Conservation (phyloP, 2,797 vertebrate species). For the Falco naumanni region DNA sequence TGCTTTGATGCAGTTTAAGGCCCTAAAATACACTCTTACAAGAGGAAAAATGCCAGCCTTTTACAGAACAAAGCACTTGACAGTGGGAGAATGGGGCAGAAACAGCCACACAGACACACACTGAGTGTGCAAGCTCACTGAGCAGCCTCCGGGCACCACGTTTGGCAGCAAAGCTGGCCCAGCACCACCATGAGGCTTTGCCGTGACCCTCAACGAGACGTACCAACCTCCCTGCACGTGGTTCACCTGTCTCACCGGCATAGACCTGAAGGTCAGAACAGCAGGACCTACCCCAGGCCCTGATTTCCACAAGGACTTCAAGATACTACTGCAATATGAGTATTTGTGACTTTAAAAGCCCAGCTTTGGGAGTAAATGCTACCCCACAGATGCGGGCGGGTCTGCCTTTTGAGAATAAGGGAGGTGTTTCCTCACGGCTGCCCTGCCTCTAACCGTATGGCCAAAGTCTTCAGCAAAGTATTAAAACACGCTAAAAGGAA, state of each 20-base stretch:
- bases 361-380: neutral
- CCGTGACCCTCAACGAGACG: fast-evolving
- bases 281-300: neutral
- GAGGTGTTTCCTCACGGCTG: neutral
- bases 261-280: neutral
- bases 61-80: neutral
- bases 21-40: neutral
- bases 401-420: neutral
- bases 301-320: neutral
- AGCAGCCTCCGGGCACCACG: fast-evolving
- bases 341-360: neutral
- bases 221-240: fast-evolving
- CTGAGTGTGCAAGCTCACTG: neutral
- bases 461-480: neutral
- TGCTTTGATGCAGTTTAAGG: neutral
- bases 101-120: neutral
- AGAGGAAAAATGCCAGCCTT: neutral
- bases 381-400: fast-evolving
- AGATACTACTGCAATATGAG: neutral
- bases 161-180: too few species aligned
- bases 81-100: neutral
- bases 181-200: neutral
- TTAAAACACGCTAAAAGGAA: neutral
- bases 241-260: fast-evolving
- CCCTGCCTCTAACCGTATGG: neutral